phyloP scores from a whole-genome alignment of 2,113 vertebrate species.

The Plotosus lineatus region DNA sequence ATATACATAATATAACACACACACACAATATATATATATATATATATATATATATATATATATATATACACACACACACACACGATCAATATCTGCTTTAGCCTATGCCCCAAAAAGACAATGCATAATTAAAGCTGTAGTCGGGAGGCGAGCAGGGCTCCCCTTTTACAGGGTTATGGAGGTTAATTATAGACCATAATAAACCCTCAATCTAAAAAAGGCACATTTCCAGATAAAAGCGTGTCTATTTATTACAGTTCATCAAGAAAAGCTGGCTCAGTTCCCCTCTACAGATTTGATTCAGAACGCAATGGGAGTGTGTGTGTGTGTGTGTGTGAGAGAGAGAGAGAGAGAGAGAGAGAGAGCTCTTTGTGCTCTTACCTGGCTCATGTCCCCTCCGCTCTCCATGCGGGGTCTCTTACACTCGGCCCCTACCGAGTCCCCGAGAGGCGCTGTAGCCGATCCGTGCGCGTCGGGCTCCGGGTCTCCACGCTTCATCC shows the following conservation, averaged over 20 bases:
- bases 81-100: too few species aligned
- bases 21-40: too few species aligned
- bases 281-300: neutral
- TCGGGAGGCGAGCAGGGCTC: neutral
- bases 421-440: conserved; percentile 74
- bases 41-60: too few species aligned
- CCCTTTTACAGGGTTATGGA: neutral
- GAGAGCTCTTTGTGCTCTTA: conserved; percentile 54
- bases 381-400: conserved; percentile 72
- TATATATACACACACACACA: too few species aligned
- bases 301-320: neutral
- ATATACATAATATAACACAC: too few species aligned
- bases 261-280: neutral
- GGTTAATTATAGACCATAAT: neutral
- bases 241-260: too few species aligned
- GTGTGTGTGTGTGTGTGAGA: conserved; percentile 2
- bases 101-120: too few species aligned
- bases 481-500: conserved; percentile 80
- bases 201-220: neutral
- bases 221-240: neutral
- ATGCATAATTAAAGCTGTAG: neutral
- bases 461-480: conserved; percentile 74
- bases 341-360: neutral
- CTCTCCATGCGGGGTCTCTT: conserved; percentile 78
- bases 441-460: conserved; percentile 62